Conservation (phyloP, 37 sponge, comb jelly and placozoan genomes). For the Axinella damicornis region DNA sequence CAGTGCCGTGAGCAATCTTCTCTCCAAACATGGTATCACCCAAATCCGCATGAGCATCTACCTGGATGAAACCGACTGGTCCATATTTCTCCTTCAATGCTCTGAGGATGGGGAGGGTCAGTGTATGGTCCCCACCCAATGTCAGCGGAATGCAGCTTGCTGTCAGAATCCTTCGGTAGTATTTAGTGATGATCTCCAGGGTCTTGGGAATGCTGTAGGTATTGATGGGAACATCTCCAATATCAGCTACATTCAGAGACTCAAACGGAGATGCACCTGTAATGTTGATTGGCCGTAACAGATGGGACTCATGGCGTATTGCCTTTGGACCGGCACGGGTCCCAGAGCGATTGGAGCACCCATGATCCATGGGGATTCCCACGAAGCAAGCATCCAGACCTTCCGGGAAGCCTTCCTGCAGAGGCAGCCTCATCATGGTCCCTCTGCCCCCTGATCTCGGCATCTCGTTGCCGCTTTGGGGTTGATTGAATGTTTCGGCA, state of each 20-base stretch:
- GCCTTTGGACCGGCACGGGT: conserved; percentile 52
- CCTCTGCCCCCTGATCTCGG: conserved; percentile 59
- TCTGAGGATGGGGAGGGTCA: conserved; percentile 71
- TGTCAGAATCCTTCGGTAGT: conserved; percentile 42
- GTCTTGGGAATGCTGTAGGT: conserved; percentile 59
- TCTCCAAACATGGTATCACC: conserved; percentile 52
- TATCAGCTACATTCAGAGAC: conserved; percentile 72
- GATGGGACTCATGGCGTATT: background rate
- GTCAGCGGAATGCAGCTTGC: conserved; percentile 60
- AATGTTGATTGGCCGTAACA: conserved; percentile 23
- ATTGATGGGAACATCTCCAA: conserved; percentile 76
- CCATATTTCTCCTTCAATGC: conserved; percentile 65
- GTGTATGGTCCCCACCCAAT: conserved; percentile 82
- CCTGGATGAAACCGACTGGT: conserved; percentile 71
- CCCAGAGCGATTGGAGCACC: conserved; percentile 58
- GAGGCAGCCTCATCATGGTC: conserved; percentile 70
- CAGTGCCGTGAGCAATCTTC: conserved; percentile 77
- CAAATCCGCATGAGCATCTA: conserved; percentile 81
- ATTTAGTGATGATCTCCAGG: conserved; percentile 50
- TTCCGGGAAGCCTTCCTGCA: conserved; percentile 25
- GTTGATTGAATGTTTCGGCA: conserved; percentile 52
- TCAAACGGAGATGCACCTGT: conserved; percentile 75
- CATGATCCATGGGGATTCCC: conserved; percentile 81
- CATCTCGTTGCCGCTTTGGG: conserved; percentile 21
- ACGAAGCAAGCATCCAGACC: conserved; percentile 73